A percentile compares a stretch with the other conserved stretches of the same genome.
Evolutionary conservation across 1,140 invertebrate genomes (phyloP).

Genomic region (Drosophila auraria): DNA sequence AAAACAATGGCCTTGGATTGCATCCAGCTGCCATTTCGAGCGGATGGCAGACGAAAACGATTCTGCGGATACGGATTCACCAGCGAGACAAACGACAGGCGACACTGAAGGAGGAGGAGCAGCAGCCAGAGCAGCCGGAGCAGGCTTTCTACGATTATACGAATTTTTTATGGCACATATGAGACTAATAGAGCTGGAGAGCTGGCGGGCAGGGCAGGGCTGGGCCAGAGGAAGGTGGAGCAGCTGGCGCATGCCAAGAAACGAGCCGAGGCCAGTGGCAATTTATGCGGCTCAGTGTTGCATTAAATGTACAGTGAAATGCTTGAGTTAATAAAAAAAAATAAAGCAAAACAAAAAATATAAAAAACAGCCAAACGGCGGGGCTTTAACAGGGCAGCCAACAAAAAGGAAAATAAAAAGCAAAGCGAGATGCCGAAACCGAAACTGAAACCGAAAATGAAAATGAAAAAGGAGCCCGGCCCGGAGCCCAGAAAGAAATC

Average conservation of each 20-base stretch:
- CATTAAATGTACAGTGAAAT: conserved; percentile 81
- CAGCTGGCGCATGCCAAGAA: conserved; percentile 72
- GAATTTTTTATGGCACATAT: conserved; percentile 80
- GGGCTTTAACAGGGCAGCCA: neutral
- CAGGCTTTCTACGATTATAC: conserved; percentile 66
- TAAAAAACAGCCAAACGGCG: conserved; percentile 19
- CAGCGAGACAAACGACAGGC: conserved; percentile 56
- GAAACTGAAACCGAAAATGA: conserved; percentile 22
- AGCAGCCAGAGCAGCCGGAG: conserved; percentile 13
- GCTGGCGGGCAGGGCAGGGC: neutral
- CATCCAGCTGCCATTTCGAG: conserved; percentile 71
- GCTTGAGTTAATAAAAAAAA: conserved; percentile 77
- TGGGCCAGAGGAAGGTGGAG: conserved; percentile 10
- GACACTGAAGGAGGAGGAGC: conserved; percentile 20
- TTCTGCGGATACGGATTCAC: conserved; percentile 47
- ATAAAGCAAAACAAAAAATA: conserved; percentile 1
- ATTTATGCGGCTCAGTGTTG: conserved; percentile 81
- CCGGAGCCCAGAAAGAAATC: conserved; percentile 23
- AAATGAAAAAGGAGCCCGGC: conserved; percentile 59
- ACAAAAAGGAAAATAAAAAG: conserved; percentile 21
- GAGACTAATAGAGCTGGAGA: conserved; percentile 71
- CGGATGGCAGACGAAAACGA: conserved; percentile 48
- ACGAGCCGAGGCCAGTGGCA: conserved; percentile 56
- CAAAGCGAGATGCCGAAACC: conserved; percentile 4
- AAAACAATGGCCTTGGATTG: conserved; percentile 76